Evolutionary conservation across 2,797 vertebrate genomes (phyloP).

Genomic region (Periparus ater): DNA sequence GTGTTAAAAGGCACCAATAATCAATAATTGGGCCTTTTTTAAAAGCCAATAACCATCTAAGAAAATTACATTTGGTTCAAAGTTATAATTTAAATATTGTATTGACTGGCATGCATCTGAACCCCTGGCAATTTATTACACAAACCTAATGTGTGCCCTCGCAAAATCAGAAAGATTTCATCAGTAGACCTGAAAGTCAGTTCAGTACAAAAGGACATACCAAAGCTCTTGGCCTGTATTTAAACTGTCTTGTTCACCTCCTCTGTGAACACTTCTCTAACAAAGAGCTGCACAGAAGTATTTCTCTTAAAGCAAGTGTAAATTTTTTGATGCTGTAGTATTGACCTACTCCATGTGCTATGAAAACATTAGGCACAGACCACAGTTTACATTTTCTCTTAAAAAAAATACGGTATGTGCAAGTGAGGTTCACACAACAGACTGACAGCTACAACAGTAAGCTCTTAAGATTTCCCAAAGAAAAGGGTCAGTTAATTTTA

Average conservation of each 20-base stretch:
- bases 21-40: slow-evolving; percentile 51
- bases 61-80: slow-evolving; percentile 64
- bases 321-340: slow-evolving; percentile 51
- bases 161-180: slow-evolving; percentile 61
- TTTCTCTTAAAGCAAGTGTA: slow-evolving; percentile 60
- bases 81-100: slow-evolving; percentile 49
- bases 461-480: slow-evolving; percentile 53
- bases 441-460: slow-evolving; percentile 46
- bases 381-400: slow-evolving; percentile 61
- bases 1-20: slow-evolving; percentile 67
- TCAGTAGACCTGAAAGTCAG: slow-evolving; percentile 54
- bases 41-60: slow-evolving; percentile 63
- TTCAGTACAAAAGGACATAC: slow-evolving; percentile 67
- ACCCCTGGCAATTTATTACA: slow-evolving; percentile 59
- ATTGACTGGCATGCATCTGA: slow-evolving; percentile 59
- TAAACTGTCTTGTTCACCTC: slow-evolving; percentile 9
- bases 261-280: slow-evolving; percentile 46
- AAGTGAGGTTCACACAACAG: slow-evolving; percentile 58
- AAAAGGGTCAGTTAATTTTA: slow-evolving; percentile 5
- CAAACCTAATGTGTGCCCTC: slow-evolving; percentile 8
- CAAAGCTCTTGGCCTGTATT: slow-evolving; percentile 31
- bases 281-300: slow-evolving; percentile 64
- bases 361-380: slow-evolving; percentile 73
- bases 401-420: slow-evolving; percentile 52
- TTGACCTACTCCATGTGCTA: slow-evolving; percentile 56